These are phyloP conservation scores for Ameiurus melas DNA, from an alignment of 2,113 vertebrate genomes.

Conservation along the genomic window DNA sequence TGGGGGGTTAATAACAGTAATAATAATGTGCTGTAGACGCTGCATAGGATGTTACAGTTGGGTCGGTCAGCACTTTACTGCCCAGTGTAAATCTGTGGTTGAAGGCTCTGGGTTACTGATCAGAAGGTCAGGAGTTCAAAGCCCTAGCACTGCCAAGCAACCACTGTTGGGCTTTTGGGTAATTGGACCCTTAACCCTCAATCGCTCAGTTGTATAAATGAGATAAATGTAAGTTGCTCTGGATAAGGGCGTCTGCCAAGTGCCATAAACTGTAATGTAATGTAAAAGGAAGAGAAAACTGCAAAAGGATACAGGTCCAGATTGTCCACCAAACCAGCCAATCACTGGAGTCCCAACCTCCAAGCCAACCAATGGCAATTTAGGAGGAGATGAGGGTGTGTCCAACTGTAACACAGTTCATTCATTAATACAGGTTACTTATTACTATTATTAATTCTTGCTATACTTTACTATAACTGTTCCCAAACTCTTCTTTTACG, in stretches of 20 bases:
- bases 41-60: not conserved
- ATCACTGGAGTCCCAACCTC: constrained; percentile 59
- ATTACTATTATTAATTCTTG: not conserved
- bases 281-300: not conserved
- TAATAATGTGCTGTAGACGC: not conserved
- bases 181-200: too few species aligned
- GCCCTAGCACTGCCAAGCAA: too few species aligned
- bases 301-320: constrained; percentile 68
- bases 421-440: not conserved
- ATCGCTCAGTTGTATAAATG: too few species aligned
- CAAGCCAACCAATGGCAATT: constrained; percentile 57
- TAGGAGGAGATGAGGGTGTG: constrained; percentile 10
- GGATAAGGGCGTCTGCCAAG: too few species aligned
- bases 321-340: constrained; percentile 57
- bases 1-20: not conserved
- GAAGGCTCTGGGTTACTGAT: too few species aligned
- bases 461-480: too few species aligned
- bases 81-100: too few species aligned
- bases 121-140: too few species aligned
- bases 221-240: too few species aligned
- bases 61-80: not conserved
- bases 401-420: constrained; percentile 56
- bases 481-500: too few species aligned
- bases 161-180: too few species aligned
- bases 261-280: too few species aligned